Conservation (phyloP, 2,113 vertebrate species). For the Brachirus orientalis region DNA sequence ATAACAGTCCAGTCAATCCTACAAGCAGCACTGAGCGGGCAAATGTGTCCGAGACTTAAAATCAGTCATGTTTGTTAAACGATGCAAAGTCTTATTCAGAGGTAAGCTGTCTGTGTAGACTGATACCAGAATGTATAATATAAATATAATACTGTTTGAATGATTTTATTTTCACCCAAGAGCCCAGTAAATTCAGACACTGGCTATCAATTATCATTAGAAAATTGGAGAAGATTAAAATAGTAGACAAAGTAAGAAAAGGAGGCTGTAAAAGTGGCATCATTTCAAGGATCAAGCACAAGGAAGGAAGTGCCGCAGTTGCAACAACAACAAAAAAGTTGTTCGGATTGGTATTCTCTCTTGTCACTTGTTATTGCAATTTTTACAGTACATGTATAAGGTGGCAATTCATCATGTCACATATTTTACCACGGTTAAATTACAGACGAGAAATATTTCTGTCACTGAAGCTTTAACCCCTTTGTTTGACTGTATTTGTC, state of each 20-base stretch:
- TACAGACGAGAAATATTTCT: too few species aligned
- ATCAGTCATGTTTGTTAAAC: slow-evolving; percentile 12
- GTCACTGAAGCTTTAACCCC: too few species aligned
- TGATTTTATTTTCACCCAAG: background rate
- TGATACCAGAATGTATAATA: background rate
- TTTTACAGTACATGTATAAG: too few species aligned
- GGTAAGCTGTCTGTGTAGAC: background rate
- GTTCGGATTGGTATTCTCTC: too few species aligned
- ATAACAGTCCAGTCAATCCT: slow-evolving; percentile 32
- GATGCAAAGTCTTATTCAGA: background rate
- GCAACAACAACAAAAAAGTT: background rate
- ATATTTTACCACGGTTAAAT: too few species aligned
- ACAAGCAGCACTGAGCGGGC: slow-evolving; percentile 10
- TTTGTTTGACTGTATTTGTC: too few species aligned
- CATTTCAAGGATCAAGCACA: too few species aligned
- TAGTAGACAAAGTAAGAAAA: background rate
- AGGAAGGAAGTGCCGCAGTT: background rate
- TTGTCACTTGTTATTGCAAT: too few species aligned
- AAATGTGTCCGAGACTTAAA: slow-evolving; percentile 23
- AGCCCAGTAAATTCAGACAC: background rate
- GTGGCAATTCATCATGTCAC: too few species aligned
- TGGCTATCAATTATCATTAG: background rate
- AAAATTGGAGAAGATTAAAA: background rate
- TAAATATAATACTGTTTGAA: background rate
- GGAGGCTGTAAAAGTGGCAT: background rate